Evolutionary conservation across 2,888 invertebrate species (phyloP), one percentile per base, ranked within the genome.

Genomic region (Willowsia nigromaculata): DNA sequence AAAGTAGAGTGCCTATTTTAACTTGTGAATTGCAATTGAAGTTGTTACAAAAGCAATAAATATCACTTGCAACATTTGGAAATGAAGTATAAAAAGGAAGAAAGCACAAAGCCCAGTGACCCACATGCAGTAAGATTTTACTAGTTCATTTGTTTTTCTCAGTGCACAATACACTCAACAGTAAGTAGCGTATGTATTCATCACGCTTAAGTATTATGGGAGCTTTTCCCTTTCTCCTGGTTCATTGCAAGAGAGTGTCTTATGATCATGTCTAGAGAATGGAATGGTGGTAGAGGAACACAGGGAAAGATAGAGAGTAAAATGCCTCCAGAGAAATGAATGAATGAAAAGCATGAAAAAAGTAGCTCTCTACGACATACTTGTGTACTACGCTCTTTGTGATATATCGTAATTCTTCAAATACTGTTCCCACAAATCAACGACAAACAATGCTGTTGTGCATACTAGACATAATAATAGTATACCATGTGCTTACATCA

Each of bases 391-490:
- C n/a, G n/a, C n/a, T n/a, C 18, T 40, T 13, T 33, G 53, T 65
- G 47, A 84, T 81, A 56, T 71, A 89, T 85, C 71, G 81, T 80
- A 81, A 89, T 85, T 89, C 89, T 85, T 89, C 85, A 89, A 81
- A 56, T 85, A 81, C 62, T 81, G 68, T 80, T 25, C 65, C 85
- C 89, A 89, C 89, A 89, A 89, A 89, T 89, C 89, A 89, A 85
- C 85, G 50, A 85, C 80, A 85, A 84, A 85, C 89, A 89, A 85
- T 74, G 59, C 9, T 25, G 56, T 7, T 9, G 22, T 25, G 18
- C 18, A 25, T 13, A 56, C 22, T 56, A 56, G 6, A 56, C 13
- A 71, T 22, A 40, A 40, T 62, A 62, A 18, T 56, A 56, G 6
- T 47, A n/a, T 30, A 13, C 30, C 62, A 62, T 43, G 71, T 71